These are phyloP conservation scores for Alauda arvensis DNA, from an alignment of 2,797 vertebrate species.

Conservation along the genomic window DNA sequence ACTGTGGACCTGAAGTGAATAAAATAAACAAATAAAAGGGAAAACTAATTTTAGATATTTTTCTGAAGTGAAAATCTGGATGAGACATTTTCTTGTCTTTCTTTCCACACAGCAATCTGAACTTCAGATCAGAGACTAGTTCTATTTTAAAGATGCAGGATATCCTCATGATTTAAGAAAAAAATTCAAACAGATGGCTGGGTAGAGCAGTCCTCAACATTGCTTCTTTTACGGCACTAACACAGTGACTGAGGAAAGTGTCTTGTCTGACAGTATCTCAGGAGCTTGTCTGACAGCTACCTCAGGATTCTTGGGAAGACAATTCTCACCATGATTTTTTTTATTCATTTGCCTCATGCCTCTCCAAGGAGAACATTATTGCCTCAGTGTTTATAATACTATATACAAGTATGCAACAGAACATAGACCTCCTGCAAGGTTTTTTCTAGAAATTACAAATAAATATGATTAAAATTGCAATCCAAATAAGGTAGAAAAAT, in stretches of 20 bases:
- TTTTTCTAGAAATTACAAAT: constrained; percentile 4
- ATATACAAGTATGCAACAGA: neutral
- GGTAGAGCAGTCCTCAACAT: neutral
- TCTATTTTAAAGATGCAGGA: neutral
- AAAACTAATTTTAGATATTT: neutral
- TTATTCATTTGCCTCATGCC: neutral
- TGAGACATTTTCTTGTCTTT: constrained; percentile 4
- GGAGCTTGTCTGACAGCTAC: neutral
- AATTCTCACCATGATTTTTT: neutral
- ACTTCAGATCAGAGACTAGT: neutral
- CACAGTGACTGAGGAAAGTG: neutral
- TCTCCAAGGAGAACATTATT: neutral
- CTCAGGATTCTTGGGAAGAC: neutral
- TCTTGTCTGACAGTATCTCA: neutral
- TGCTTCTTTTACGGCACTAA: neutral
- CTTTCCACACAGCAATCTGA: neutral
- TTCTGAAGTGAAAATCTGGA: neutral
- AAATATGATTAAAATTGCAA: neutral
- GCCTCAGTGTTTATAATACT: neutral
- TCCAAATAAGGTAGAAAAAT: neutral
- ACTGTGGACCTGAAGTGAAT: neutral
- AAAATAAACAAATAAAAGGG: neutral
- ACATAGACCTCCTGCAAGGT: neutral
- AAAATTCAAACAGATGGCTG: neutral
- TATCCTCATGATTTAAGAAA: neutral